Conservation (phyloP, 30 jellyfish, hydroid and myxozoan species). For the Nemopilema nomurai region DNA sequence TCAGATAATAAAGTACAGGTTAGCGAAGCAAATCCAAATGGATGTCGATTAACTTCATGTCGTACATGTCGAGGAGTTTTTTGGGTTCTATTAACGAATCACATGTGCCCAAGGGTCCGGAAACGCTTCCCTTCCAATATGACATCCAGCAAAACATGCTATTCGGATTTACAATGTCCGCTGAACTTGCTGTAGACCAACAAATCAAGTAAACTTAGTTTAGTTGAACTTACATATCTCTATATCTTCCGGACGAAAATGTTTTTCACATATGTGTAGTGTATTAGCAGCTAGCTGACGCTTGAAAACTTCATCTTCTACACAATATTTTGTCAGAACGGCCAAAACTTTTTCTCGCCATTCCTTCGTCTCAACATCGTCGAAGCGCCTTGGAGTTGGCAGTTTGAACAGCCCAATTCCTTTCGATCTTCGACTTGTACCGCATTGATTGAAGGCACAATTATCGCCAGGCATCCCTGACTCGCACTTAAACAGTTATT, state of each 20-base stretch:
- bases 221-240: not conserved
- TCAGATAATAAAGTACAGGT: not conserved
- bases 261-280: constrained; percentile 61
- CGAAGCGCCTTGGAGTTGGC: constrained; percentile 57
- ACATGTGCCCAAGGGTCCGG: not conserved
- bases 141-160: not conserved
- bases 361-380: constrained; percentile 33
- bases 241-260: constrained; percentile 22
- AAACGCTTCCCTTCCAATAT: not conserved
- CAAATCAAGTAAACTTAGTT: not conserved
- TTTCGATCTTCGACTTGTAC: constrained; percentile 53
- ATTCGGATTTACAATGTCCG: not conserved
- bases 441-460: constrained; percentile 69
- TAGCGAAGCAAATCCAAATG: not conserved
- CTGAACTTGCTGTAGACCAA: not conserved
- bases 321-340: constrained; percentile 63
- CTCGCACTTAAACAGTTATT: not conserved
- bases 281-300: constrained; percentile 40
- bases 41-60: not conserved
- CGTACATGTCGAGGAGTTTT: not conserved
- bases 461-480: constrained; percentile 77
- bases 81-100: not conserved
- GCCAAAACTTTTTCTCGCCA: constrained; percentile 64
- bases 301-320: constrained; percentile 37
- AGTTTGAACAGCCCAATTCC: constrained; percentile 54